phyloP scores from a whole-genome alignment of 2,888 invertebrate species.

The Macrosiphum euphorbiae region DNA sequence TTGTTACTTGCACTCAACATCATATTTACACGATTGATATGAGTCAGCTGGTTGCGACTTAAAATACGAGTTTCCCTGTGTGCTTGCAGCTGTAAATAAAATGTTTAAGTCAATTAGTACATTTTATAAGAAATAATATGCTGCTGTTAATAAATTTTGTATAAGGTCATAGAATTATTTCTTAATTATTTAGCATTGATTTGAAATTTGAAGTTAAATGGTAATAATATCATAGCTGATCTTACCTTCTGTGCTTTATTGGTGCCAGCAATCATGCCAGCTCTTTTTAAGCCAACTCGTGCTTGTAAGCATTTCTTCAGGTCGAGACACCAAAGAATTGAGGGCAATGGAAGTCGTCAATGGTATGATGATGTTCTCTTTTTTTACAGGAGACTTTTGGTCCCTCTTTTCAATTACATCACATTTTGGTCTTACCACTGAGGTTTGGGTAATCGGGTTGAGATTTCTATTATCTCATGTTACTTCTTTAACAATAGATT shows the following conservation, averaged over 20 bases:
- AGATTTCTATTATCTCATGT: conserved; percentile 30
- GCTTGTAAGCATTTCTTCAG: conserved; percentile 63
- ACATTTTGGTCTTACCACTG: conserved; percentile 52
- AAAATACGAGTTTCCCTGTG: conserved; percentile 72
- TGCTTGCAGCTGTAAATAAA: conserved; percentile 70
- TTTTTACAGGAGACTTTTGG: conserved; percentile 59
- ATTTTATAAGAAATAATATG: conserved; percentile 24
- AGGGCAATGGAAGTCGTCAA: conserved; percentile 61
- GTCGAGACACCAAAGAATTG: conserved; percentile 59
- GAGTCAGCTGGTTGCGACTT: conserved; percentile 73
- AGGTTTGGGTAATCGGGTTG: conserved; percentile 21
- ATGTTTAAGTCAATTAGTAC: conserved; percentile 45
- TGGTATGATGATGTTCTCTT: conserved; percentile 62
- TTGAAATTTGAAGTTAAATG: not conserved
- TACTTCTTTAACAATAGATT: conserved; percentile 43
- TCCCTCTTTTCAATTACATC: conserved; percentile 58
- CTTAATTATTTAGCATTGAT: not conserved
- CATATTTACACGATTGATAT: conserved; percentile 73
- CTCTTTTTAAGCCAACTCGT: conserved; percentile 61
- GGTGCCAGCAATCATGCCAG: conserved; percentile 59
- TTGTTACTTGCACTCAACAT: conserved; percentile 73
- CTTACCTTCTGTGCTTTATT: conserved; percentile 59
- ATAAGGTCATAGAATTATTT: not conserved
- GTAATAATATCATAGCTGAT: not conserved
- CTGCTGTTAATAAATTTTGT: not conserved